A percentile compares a stretch with the other conserved stretches of the same genome.
phyloP scores from a whole-genome alignment of 2,888 invertebrate species.

The Tipula confusa region DNA sequence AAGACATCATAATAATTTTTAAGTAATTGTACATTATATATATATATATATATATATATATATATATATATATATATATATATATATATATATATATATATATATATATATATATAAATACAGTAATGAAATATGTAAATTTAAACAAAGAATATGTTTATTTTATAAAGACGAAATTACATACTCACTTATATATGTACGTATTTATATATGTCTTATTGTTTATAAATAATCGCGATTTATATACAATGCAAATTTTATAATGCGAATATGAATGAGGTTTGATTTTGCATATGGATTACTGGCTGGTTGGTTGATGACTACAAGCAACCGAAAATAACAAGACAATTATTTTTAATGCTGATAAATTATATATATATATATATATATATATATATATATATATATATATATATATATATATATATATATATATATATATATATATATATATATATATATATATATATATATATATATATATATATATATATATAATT shows the following conservation, averaged over 20 bases:
- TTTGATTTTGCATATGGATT: slow-evolving; percentile 20
- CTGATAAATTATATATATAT: neutral
- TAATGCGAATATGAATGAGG: neutral
- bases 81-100: too few relatives aligned
- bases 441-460: too few relatives aligned
- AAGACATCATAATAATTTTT: slow-evolving; percentile 1
- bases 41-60: too few relatives aligned
- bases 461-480: too few relatives aligned
- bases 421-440: too few relatives aligned
- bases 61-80: too few relatives aligned
- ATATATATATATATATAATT: too few relatives aligned
- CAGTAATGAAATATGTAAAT: neutral
- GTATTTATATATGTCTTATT: neutral
- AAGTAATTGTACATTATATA: neutral
- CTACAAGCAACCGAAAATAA: neutral
- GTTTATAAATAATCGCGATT: slow-evolving; percentile 25
- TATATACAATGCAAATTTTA: neutral
- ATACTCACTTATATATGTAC: neutral
- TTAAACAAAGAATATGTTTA: neutral
- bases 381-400: too few relatives aligned
- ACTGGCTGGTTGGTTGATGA: neutral
- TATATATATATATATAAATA: too few relatives aligned
- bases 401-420: too few relatives aligned
- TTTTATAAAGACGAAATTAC: neutral
- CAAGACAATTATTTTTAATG: neutral